Conservation (phyloP, 2,888 invertebrate genomes). For the Drosophila tanythrix region DNA sequence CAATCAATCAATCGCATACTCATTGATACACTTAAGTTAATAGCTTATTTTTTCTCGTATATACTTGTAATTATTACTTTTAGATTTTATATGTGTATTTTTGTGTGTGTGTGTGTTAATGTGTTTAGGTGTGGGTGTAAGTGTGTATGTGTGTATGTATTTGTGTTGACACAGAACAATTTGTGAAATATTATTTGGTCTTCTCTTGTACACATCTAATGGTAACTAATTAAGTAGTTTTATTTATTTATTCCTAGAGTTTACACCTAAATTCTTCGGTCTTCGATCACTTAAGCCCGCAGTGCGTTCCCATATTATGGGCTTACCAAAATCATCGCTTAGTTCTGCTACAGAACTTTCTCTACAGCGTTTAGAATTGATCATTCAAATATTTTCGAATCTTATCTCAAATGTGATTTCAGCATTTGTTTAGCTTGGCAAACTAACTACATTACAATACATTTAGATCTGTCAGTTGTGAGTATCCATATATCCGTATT, state of each 20-base stretch:
- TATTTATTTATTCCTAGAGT: conserved; percentile 43
- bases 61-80: conserved; percentile 64
- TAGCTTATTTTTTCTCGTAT: conserved; percentile 46
- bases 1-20: conserved; percentile 53
- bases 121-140: conserved; percentile 4
- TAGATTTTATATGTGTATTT: conserved; percentile 22
- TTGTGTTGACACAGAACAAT: conserved; percentile 61
- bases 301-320: conserved; percentile 77
- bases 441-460: conserved; percentile 65
- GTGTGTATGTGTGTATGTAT: conserved; percentile 14
- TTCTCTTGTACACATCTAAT: conserved; percentile 74
- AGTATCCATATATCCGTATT: conserved; percentile 34
- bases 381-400: conserved; percentile 33
- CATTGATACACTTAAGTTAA: conserved; percentile 58
- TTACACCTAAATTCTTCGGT: conserved; percentile 67
- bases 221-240: conserved; percentile 65
- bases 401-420: conserved; percentile 41
- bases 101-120: conserved; percentile 9
- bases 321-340: conserved; percentile 55
- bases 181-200: conserved; percentile 71
- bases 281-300: conserved; percentile 62
- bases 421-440: conserved; percentile 66
- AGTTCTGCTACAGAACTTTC: conserved; percentile 75
- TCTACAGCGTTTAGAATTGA: conserved; percentile 54
- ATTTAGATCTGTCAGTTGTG: conserved; percentile 58